These are phyloP conservation scores for Entelurus aequoreus DNA, from an alignment of 2,113 vertebrate species.

Conservation along the genomic window DNA sequence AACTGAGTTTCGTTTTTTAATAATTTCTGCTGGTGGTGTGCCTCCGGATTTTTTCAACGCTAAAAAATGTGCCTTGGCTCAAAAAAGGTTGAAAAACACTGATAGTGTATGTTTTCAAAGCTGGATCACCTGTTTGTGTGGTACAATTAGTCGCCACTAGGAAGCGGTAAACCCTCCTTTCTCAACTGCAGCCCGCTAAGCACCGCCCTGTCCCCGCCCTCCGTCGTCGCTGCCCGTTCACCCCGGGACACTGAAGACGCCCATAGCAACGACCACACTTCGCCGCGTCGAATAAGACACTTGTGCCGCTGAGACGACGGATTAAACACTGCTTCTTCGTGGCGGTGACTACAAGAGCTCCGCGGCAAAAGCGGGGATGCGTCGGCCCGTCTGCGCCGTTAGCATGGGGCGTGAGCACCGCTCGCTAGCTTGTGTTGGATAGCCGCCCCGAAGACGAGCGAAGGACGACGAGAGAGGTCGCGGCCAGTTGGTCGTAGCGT, in stretches of 20 bases:
- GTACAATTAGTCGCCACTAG: not conserved
- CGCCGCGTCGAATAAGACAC: slow-evolving; percentile 48
- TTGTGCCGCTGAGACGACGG: slow-evolving; percentile 23
- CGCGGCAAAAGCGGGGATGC: slow-evolving; percentile 2
- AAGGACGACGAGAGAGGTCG: slow-evolving; percentile 35
- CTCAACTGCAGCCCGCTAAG: slow-evolving; percentile 12
- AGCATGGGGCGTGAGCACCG: slow-evolving; percentile 38
- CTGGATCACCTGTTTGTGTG: no score
- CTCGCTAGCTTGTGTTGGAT: slow-evolving; percentile 38
- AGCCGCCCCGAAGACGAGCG: slow-evolving; percentile 29
- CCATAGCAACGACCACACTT: slow-evolving; percentile 71
- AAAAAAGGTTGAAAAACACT: no score
- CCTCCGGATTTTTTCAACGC: no score
- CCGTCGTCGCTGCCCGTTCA: slow-evolving; percentile 39
- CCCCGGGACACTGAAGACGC: slow-evolving; percentile 57
- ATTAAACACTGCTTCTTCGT: slow-evolving; percentile 39
- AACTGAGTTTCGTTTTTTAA: no score
- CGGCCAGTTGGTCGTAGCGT: slow-evolving; percentile 29
- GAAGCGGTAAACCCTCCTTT: not conserved
- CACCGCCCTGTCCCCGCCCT: slow-evolving; percentile 36
- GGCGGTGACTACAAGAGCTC: slow-evolving; percentile 26
- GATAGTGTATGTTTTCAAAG: no score
- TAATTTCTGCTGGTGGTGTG: no score
- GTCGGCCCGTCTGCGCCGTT: not conserved
- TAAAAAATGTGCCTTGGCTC: no score